Evolutionary conservation across 2,888 invertebrate genomes (phyloP).

Genomic region (Psococerastis gibbosa): DNA sequence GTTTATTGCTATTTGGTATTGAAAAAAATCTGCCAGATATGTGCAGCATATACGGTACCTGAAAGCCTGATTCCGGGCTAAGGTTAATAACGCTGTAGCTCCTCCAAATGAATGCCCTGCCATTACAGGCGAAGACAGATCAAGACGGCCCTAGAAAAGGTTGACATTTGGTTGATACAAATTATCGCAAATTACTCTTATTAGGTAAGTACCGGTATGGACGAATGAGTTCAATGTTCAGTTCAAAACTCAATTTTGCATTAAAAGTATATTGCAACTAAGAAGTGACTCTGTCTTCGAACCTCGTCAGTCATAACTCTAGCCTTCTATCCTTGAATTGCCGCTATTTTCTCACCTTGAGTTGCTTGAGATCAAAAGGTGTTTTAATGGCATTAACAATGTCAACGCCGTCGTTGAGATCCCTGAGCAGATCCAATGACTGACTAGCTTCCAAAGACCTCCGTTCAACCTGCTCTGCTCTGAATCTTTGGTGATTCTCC

Average conservation of each 20-base stretch:
- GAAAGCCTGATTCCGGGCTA: slow-evolving; percentile 32
- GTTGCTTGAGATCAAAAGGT: slow-evolving; percentile 23
- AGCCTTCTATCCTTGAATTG: no score
- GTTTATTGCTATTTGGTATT: no score
- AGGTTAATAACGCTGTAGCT: slow-evolving; percentile 34
- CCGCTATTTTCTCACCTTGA: slow-evolving; percentile 25
- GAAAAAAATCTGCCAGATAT: no score
- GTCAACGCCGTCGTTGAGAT: slow-evolving; percentile 29
- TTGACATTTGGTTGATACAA: no score
- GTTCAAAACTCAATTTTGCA: no score
- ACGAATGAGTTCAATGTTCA: no score
- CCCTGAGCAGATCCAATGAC: slow-evolving; percentile 29
- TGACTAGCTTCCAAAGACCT: slow-evolving; percentile 32
- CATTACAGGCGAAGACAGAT: slow-evolving; percentile 28
- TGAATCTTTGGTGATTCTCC: slow-evolving; percentile 23
- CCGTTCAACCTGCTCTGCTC: slow-evolving; percentile 27
- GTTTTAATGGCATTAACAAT: slow-evolving; percentile 29
- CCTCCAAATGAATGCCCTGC: slow-evolving; percentile 50
- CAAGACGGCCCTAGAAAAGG: slow-evolving; percentile 26
- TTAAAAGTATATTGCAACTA: no score
- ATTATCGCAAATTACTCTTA: no score
- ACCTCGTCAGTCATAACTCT: no score
- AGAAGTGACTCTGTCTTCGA: no score
- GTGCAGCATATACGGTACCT: slow-evolving; percentile 26
- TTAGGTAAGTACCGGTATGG: no score